These are phyloP conservation scores for Chloropsis cyanopogon DNA, from an alignment of 2,113 vertebrate genomes.

Conservation along the genomic window DNA sequence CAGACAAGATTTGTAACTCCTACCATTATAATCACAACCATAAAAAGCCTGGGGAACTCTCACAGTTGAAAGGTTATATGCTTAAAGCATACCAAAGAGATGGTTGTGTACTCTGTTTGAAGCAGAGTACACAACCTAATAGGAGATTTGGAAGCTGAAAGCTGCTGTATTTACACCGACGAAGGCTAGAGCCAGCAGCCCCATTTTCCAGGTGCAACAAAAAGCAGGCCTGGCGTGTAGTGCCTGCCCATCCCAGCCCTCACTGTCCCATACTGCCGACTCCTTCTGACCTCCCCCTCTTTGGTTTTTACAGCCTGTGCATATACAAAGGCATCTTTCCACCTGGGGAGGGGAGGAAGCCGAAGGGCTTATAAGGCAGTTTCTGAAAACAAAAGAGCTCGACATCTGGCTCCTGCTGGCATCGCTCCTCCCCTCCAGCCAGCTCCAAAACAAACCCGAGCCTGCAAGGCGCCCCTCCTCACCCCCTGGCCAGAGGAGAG, in stretches of 20 bases:
- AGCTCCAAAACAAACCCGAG: background rate
- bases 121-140: background rate
- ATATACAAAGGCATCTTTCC: slow-evolving; percentile 27
- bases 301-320: background rate
- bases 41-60: background rate
- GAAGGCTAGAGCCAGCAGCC: background rate
- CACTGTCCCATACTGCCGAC: background rate
- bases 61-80: background rate
- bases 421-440: slow-evolving; percentile 7
- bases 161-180: background rate
- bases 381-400: slow-evolving; percentile 61
- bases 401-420: slow-evolving; percentile 18
- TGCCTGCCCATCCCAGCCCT: background rate
- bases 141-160: background rate
- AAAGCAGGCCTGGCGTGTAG: background rate
- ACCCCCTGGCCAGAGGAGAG: background rate
- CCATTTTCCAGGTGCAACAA: background rate
- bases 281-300: slow-evolving; percentile 24
- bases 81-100: background rate
- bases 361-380: background rate
- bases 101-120: background rate
- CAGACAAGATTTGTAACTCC: background rate
- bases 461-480: background rate
- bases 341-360: background rate
- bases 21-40: background rate